A percentile compares a stretch with the other conserved stretches of the same genome.
Evolutionary conservation across 2,888 invertebrate genomes (phyloP).

Genomic region (Synergus umbraculus): DNA sequence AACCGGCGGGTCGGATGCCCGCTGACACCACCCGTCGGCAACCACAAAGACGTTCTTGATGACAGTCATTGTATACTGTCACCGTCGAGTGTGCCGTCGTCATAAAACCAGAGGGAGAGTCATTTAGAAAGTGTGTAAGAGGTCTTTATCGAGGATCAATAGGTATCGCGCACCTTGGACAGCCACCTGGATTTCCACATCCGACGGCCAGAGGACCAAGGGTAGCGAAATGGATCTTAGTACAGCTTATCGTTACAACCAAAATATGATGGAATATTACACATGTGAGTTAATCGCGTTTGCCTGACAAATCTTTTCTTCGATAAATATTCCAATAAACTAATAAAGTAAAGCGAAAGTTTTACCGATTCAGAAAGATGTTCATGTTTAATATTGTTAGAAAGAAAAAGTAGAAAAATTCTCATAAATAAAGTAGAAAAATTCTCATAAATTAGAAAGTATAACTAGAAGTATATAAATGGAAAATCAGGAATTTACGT

Average conservation of each 20-base stretch:
- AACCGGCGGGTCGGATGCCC: conserved; percentile 67
- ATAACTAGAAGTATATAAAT: too few species aligned
- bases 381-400: background rate
- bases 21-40: conserved; percentile 69
- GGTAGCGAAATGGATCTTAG: conserved; percentile 87
- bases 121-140: conserved; percentile 55
- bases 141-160: conserved; percentile 66
- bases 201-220: conserved; percentile 71
- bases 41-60: conserved; percentile 71
- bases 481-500: too few species aligned
- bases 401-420: background rate
- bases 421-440: background rate
- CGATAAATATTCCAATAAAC: background rate
- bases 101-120: conserved; percentile 54
- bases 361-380: background rate
- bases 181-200: conserved; percentile 69
- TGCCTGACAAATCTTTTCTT: background rate
- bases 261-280: conserved; percentile 99
- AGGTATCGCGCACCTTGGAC: conserved; percentile 51
- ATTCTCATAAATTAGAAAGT: too few species aligned
- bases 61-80: conserved; percentile 68
- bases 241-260: conserved; percentile 96
- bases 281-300: conserved; percentile 87
- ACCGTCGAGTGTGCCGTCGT: conserved; percentile 59
- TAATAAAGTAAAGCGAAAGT: background rate